A percentile compares a stretch with the other conserved stretches of the same genome.
phyloP scores from a whole-genome alignment of 2,888 invertebrate species.

The Amphiduros pacificus region DNA sequence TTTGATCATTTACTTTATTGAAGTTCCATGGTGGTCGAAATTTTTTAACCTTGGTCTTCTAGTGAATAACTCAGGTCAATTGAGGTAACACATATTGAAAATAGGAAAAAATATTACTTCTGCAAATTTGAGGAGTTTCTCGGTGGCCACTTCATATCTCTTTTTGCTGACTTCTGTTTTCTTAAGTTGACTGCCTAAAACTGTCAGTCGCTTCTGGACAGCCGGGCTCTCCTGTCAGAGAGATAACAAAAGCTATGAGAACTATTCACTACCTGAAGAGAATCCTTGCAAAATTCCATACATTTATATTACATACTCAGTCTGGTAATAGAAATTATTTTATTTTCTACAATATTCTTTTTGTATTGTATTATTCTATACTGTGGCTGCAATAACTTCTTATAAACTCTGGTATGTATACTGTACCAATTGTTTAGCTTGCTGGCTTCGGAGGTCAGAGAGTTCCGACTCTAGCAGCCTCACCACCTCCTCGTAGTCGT shows the following conservation, averaged over 20 bases:
- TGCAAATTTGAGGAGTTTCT: constrained; percentile 51
- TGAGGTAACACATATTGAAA: no score
- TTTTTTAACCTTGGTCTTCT: no score
- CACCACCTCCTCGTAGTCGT: constrained; percentile 56
- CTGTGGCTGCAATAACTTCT: not conserved
- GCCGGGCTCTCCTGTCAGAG: constrained; percentile 31
- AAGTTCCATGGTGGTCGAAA: no score
- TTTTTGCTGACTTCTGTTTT: constrained; percentile 51
- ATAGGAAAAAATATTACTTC: constrained; percentile 35
- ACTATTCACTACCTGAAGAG: not conserved
- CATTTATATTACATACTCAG: not conserved
- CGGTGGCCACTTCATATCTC: constrained; percentile 56
- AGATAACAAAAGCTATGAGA: no score
- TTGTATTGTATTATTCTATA: not conserved
- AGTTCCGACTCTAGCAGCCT: constrained; percentile 51
- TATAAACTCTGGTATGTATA: not conserved
- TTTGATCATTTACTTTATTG: no score
- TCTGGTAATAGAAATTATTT: not conserved
- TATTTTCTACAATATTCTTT: not conserved
- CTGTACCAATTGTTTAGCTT: constrained; percentile 6
- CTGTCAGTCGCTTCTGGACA: constrained; percentile 46
- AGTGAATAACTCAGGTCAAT: no score
- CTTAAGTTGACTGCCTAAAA: constrained; percentile 51
- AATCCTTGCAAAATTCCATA: not conserved
- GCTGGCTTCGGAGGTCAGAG: constrained; percentile 33